These are phyloP conservation scores for Passer montanus DNA, from an alignment of 2,113 vertebrate species.

Conservation along the genomic window DNA sequence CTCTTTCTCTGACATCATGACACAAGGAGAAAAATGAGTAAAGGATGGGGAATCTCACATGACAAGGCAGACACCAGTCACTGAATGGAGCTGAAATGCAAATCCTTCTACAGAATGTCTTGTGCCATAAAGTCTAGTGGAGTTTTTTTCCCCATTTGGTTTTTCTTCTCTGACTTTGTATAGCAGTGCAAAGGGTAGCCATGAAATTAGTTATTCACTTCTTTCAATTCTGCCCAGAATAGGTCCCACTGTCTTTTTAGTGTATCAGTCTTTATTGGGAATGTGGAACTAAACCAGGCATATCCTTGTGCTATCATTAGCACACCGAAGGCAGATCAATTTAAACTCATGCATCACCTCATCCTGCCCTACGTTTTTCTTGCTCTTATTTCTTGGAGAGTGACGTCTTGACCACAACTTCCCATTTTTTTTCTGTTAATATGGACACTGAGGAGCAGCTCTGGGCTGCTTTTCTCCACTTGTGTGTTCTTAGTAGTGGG, in stretches of 20 bases:
- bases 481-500: background rate
- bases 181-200: background rate
- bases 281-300: background rate
- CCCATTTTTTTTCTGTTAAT: background rate
- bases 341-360: background rate
- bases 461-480: background rate
- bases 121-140: background rate
- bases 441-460: background rate
- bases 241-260: background rate
- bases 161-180: background rate
- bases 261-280: background rate
- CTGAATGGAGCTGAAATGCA: background rate
- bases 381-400: background rate
- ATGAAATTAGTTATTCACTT: background rate
- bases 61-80: background rate
- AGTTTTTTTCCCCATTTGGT: background rate
- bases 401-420: background rate
- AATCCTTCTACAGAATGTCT: background rate
- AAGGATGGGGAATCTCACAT: background rate
- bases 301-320: background rate
- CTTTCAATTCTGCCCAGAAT: background rate
- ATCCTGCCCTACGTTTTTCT: background rate
- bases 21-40: background rate
- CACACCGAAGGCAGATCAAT: rapidly evolving
- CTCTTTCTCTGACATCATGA: background rate